Evolutionary conservation across 1,140 invertebrate species (phyloP).

Genomic region (Atopsyche davidsoni): DNA sequence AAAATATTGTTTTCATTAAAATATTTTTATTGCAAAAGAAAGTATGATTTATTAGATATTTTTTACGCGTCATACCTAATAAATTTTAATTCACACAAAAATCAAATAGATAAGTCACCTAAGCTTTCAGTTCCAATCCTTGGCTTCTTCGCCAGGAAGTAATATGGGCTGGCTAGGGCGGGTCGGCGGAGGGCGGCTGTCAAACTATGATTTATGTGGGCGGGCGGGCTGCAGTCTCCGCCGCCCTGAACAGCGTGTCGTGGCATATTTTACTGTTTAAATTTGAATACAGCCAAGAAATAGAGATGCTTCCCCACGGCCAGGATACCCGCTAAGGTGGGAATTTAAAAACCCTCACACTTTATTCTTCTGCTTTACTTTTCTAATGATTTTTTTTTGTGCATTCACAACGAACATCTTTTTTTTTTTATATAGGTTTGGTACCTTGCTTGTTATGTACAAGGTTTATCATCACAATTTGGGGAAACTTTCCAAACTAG

Average conservation of each 20-base stretch:
- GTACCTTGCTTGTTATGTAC: no score
- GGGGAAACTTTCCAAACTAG: no score
- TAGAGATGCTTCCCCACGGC: neutral
- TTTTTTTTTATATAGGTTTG: no score
- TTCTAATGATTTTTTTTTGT: no score
- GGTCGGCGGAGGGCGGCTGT: slow-evolving; percentile 19
- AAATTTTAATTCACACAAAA: neutral
- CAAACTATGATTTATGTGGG: slow-evolving; percentile 31
- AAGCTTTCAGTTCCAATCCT: neutral
- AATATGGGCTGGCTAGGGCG: neutral
- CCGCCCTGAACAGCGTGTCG: slow-evolving; percentile 23
- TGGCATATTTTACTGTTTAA: slow-evolving; percentile 29
- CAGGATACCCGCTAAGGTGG: no score
- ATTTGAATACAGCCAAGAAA: slow-evolving; percentile 18
- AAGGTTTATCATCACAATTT: no score
- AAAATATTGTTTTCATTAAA: neutral
- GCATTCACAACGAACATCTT: no score
- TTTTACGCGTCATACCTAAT: no score
- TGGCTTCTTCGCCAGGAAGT: neutral
- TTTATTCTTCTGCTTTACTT: no score
- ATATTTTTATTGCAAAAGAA: neutral
- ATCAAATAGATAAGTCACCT: neutral
- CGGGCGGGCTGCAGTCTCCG: slow-evolving; percentile 27
- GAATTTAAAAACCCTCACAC: no score
- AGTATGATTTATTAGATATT: neutral